Percentiles rank a stretch among this genome's conserved stretches.
Conservation (phyloP, 2,888 invertebrate species). For the Autographa gamma region DNA sequence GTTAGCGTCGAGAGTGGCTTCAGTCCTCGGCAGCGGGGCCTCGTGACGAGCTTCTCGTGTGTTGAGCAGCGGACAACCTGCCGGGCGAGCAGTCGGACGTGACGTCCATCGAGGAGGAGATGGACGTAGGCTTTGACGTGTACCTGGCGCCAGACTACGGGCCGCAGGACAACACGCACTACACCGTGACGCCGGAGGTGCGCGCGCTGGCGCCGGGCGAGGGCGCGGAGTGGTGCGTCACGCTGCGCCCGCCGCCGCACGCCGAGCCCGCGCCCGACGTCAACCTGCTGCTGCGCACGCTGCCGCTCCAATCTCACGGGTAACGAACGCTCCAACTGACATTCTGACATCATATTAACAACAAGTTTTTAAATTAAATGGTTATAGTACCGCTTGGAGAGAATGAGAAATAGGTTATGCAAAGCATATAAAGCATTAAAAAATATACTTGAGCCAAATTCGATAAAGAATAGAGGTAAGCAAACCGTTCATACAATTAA, state of each 20-base stretch:
- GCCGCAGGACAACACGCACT: slow-evolving; percentile 60
- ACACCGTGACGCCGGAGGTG: slow-evolving; percentile 64
- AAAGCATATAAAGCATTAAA: neutral
- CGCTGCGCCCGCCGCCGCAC: slow-evolving; percentile 33
- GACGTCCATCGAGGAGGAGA: slow-evolving; percentile 52
- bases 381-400: too few relatives aligned
- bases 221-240: slow-evolving; percentile 59
- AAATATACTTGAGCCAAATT: too few relatives aligned
- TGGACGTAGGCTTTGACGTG: slow-evolving; percentile 72
- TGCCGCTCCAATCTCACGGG: slow-evolving; percentile 58
- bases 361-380: neutral
- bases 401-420: too few relatives aligned
- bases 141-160: slow-evolving; percentile 73
- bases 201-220: slow-evolving; percentile 55
- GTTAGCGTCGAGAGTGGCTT: neutral
- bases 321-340: slow-evolving; percentile 24
- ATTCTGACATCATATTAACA: neutral
- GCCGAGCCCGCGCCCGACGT: slow-evolving; percentile 47
- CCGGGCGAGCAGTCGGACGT: slow-evolving; percentile 19
- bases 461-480: too few relatives aligned
- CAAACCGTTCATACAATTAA: too few relatives aligned
- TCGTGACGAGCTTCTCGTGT: neutral
- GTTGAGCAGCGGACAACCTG: slow-evolving; percentile 35
- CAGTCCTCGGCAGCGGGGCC: too few relatives aligned
- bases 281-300: slow-evolving; percentile 58